Evolutionary conservation across 1,140 invertebrate species (phyloP).

Genomic region (Tetramorium simillimum): DNA sequence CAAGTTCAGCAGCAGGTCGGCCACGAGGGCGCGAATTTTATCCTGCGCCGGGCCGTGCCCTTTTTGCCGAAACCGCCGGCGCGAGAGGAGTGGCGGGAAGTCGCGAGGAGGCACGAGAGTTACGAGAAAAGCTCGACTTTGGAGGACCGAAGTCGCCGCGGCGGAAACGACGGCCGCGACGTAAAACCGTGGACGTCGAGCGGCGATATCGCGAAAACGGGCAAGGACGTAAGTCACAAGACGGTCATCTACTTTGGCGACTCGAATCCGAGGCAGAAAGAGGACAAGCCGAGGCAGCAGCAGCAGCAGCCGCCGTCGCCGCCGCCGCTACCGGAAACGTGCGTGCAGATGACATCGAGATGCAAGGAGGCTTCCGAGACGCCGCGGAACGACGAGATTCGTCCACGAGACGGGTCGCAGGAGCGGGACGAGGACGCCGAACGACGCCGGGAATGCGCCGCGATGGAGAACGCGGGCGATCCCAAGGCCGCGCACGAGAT

Average conservation of each 20-base stretch:
- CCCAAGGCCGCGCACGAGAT: conserved; percentile 79
- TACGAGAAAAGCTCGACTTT: conserved; percentile 82
- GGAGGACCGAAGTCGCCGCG: conserved; percentile 71
- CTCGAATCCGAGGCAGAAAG: conserved; percentile 86
- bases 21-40: conserved; percentile 86
- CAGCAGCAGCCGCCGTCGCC: conserved; percentile 3
- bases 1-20: background rate
- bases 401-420: background rate
- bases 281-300: conserved; percentile 34
- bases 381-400: background rate
- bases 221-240: conserved; percentile 86
- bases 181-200: background rate
- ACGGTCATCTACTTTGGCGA: conserved; percentile 90
- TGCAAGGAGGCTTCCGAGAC: background rate
- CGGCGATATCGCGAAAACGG: conserved; percentile 74
- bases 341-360: background rate
- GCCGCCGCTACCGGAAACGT: conserved; percentile 48
- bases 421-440: conserved; percentile 1
- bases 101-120: conserved; percentile 82
- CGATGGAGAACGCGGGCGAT: conserved; percentile 68
- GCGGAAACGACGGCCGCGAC: conserved; percentile 64
- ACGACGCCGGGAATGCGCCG: conserved; percentile 9
- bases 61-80: conserved; percentile 81
- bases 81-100: conserved; percentile 86
- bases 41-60: conserved; percentile 86